Base-by-base conservation (phyloP, 1,140 invertebrate genomes). In the Arctopsyche grandis region DNA sequence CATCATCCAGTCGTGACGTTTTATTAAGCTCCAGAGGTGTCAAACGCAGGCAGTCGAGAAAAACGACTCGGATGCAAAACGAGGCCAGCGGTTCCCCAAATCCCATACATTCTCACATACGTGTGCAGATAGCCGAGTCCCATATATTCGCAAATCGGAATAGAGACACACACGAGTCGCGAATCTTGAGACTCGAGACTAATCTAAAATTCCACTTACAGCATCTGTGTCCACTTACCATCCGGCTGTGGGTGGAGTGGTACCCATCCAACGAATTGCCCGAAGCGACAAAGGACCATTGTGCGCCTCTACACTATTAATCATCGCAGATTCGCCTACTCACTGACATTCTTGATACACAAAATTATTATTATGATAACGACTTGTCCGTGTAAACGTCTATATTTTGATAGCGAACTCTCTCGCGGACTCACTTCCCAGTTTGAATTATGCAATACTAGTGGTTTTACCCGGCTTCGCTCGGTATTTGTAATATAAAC, bases 1-100 rank as follows among this genome's bases (percentile, higher is more conserved):
- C 74, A 76, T 76, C 74, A 76, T 76, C 74, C 74, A 76, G 74
- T 22, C 74, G 29, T 76, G 74, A 76, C 74, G 74, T 76, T 76
- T 76, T 76, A 76, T 76, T 76, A 76, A 76, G 74, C 74, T 76
- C 52, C 74, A 16, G 52, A 76, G 74, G 74, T 76, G 74, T 76
- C 74, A 76, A 76, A 76, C 74, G 58, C 74, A 76, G 74, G 74
- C 74, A 76, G 56, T 38, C 48, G 73, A 44, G 73, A 75, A 75
- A 75, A 75, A 60, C 73, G 73, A 14, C 26, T 48, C 22, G 73
- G 43, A 75, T 75, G 73, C 43, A 75, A 75, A 75, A 21, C 38
- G 46, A 52, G 16, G 19, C 46, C n/a, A 22, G 16, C 26, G 26
- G 4, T 66, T 16, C 10, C 16, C 60, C 1, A 66, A 66, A 66